Base-by-base conservation (phyloP, 1,140 invertebrate species). In the Lasioglossum albipes region DNA sequence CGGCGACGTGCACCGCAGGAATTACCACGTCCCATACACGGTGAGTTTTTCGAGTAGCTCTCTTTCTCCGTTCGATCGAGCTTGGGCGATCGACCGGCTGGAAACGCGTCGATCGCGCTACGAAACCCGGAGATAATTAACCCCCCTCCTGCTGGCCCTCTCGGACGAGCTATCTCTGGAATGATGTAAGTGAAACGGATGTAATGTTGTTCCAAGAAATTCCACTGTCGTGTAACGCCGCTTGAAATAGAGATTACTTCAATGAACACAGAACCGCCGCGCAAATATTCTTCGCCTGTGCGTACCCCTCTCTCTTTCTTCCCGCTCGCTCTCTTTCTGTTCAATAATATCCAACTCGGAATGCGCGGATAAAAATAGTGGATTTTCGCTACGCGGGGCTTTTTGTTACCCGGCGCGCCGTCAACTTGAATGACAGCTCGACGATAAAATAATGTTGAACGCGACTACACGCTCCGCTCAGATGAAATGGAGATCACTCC, bases 21-120 rank as follows among this genome's bases (percentile, higher is more conserved):
- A 84, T 87, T 86, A 84, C 85, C 84, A 87, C 67, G 79, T 79
- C 76, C 65, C 36, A n/a, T 85, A 87, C 57, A 64, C 78, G 88
- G 88, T 89, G 75, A 89, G 88, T 41, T 65, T 65, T 65, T 27
- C 10, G 9, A 2, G 59, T 27, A 2, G 0, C 9, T 0, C 22
- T 27, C 22, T 12, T 27, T 12, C 27, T 27, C 22, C 1, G 3
- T 27, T 22, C 7, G 57, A 18, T 66, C 36, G 7, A 22, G 10
- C 42, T 12, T 9, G 10, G 42, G 0, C 10, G n/a, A 27, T 16
- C 52, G 52, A 16, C 52, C 52, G 52, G 16, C 13, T 18, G 16
- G 52, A 54, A 54, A 57, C 18, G 54, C 20, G 6, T 57, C 54
- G 54, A 12, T 16, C 13, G 5, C 16, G 62, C 22, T 7, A 7